These are phyloP conservation scores for Axis porcinus DNA, from an alignment of 2,113 vertebrate genomes.

Conservation along the genomic window DNA sequence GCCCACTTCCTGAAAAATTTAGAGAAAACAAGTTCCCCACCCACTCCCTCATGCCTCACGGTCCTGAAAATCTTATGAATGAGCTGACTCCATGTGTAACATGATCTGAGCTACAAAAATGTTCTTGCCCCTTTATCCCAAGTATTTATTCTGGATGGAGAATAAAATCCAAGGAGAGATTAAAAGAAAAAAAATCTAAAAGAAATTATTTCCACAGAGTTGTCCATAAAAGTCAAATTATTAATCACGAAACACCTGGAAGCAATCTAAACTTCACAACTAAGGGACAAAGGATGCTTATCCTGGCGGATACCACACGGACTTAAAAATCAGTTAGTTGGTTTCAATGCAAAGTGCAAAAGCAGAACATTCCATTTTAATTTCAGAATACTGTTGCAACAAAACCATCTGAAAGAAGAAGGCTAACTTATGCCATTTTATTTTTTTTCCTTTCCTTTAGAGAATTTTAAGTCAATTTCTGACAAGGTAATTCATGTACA, in stretches of 20 bases:
- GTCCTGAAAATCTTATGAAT: neutral
- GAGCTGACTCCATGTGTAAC: neutral
- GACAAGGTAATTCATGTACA: neutral
- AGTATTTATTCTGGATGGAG: conserved; percentile 21
- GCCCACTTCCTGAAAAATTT: neutral
- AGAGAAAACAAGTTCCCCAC: neutral
- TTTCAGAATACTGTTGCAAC: neutral
- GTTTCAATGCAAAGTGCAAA: neutral
- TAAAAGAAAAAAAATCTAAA: neutral
- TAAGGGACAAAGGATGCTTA: neutral
- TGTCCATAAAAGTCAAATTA: neutral
- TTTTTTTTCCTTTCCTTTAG: neutral
- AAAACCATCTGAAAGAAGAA: neutral
- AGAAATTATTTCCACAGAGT: conserved; percentile 6
- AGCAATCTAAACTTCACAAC: neutral
- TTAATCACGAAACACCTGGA: conserved; percentile 8
- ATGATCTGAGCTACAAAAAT: conserved; percentile 28
- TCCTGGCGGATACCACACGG: neutral
- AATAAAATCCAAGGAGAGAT: neutral
- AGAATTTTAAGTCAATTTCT: conserved; percentile 27
- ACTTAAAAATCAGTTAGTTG: neutral
- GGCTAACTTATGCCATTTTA: neutral
- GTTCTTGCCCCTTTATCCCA: neutral
- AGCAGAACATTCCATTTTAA: neutral
- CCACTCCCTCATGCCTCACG: neutral